phyloP scores from a whole-genome alignment of 2,113 vertebrate species.

The Engraulis encrasicolus region DNA sequence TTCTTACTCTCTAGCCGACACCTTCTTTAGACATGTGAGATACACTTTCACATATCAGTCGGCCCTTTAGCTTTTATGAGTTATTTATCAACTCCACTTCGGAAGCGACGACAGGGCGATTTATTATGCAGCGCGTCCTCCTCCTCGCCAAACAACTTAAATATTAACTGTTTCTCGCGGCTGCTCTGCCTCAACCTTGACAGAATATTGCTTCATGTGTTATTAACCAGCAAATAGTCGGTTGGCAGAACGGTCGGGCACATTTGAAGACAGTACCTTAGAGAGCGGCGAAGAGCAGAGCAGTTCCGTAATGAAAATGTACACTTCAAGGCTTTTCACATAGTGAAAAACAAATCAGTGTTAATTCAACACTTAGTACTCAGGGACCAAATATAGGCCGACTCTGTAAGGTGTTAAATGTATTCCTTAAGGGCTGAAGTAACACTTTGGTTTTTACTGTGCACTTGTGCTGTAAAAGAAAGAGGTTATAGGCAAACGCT shows the following conservation, averaged over 20 bases:
- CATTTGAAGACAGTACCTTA: not conserved
- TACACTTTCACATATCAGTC: not conserved
- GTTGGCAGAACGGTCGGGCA: not conserved
- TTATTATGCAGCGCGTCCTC: not conserved
- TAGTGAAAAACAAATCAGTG: too few species aligned
- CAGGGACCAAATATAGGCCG: too few species aligned
- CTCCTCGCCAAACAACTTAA: conserved; percentile 3
- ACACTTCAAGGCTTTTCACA: not conserved
- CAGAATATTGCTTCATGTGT: not conserved
- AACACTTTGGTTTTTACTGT: too few species aligned
- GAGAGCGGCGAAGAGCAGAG: not conserved
- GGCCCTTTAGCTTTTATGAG: not conserved
- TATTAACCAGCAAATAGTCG: conserved; percentile 10
- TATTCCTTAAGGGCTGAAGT: too few species aligned
- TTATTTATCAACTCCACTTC: not conserved
- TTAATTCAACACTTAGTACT: too few species aligned
- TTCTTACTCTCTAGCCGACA: not conserved
- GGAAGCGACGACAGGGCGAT: not conserved
- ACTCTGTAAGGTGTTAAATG: too few species aligned
- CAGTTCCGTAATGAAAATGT: not conserved
- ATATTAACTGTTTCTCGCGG: not conserved
- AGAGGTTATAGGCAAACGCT: not conserved
- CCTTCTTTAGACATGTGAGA: not conserved
- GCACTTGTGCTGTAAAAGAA: too few species aligned
- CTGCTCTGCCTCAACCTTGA: conserved; percentile 6